A percentile compares a stretch with the other conserved stretches of the same genome.
These are phyloP conservation scores for Drosophila vallismaia DNA, from an alignment of 2,888 invertebrate genomes.

Conservation along the genomic window DNA sequence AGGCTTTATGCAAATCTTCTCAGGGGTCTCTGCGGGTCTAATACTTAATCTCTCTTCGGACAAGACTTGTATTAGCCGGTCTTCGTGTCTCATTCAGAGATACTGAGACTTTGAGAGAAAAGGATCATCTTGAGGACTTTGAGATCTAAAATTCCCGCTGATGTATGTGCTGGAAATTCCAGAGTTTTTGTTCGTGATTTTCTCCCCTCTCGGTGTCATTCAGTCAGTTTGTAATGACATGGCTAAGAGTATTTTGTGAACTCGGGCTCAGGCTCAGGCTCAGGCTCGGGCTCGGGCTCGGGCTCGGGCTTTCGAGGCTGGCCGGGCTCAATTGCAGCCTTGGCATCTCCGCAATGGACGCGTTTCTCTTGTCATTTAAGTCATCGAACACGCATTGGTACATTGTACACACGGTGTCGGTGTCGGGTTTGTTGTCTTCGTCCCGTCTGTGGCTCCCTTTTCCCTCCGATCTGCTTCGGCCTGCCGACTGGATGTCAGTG, in stretches of 20 bases:
- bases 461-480: not conserved
- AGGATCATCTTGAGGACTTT: not conserved
- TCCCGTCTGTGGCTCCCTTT: constrained; percentile 1
- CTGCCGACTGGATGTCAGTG: constrained; percentile 63
- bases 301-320: constrained; percentile 18
- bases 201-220: constrained; percentile 49
- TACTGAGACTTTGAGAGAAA: too few species aligned
- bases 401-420: constrained; percentile 72
- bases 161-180: constrained; percentile 1
- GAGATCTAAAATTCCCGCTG: not conserved
- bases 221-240: constrained; percentile 76
- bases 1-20: constrained; percentile 63
- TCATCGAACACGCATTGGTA: constrained; percentile 83
- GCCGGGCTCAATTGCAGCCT: constrained; percentile 27
- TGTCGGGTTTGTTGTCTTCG: constrained; percentile 38
- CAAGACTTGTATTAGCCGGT: not conserved
- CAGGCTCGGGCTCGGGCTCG: constrained; percentile 19
- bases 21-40: too few species aligned
- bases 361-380: constrained; percentile 73
- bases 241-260: constrained; percentile 76
- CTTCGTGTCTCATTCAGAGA: not conserved
- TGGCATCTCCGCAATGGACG: constrained; percentile 26
- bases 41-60: not conserved
- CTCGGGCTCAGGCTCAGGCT: constrained; percentile 14
- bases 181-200: not conserved